A percentile compares a stretch with the other conserved stretches of the same genome.
phyloP scores from a whole-genome alignment of 2,797 vertebrate species.

The Furcifer pardalis region DNA sequence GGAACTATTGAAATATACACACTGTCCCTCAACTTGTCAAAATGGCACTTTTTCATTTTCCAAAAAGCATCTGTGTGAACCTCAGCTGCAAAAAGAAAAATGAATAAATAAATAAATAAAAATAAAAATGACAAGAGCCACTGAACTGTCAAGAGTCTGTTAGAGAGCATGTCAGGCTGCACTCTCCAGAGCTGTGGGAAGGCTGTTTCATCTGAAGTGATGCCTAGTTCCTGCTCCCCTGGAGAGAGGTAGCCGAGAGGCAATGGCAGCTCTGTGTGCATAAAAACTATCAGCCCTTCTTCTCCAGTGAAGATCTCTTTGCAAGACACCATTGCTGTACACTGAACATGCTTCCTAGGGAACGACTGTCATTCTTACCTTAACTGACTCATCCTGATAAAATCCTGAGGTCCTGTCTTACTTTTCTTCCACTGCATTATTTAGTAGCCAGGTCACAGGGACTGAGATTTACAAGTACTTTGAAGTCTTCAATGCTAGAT shows the following conservation, averaged over 20 bases:
- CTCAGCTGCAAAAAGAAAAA: not conserved
- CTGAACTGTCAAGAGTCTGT: not conserved
- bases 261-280: not conserved
- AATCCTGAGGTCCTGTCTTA: constrained; percentile 33
- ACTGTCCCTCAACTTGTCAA: no score
- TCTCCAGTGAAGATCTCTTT: constrained; percentile 20
- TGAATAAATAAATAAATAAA: no score
- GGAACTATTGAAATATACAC: not conserved
- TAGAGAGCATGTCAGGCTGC: not conserved
- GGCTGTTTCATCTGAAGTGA: not conserved
- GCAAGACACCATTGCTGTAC: not conserved
- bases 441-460: constrained; percentile 39
- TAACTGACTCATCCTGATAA: constrained; percentile 46
- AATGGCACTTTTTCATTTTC: not conserved
- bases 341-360: constrained; percentile 32
- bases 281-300: not conserved
- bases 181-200: not conserved
- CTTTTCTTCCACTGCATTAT: constrained; percentile 44
- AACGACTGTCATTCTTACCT: constrained; percentile 29
- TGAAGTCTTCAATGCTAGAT: constrained; percentile 22
- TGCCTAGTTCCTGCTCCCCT: not conserved
- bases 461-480: constrained; percentile 38
- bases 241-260: not conserved
- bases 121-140: not conserved
- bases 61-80: not conserved